phyloP scores from a whole-genome alignment of 2,888 invertebrate species.

The Cheilosia variabilis region DNA sequence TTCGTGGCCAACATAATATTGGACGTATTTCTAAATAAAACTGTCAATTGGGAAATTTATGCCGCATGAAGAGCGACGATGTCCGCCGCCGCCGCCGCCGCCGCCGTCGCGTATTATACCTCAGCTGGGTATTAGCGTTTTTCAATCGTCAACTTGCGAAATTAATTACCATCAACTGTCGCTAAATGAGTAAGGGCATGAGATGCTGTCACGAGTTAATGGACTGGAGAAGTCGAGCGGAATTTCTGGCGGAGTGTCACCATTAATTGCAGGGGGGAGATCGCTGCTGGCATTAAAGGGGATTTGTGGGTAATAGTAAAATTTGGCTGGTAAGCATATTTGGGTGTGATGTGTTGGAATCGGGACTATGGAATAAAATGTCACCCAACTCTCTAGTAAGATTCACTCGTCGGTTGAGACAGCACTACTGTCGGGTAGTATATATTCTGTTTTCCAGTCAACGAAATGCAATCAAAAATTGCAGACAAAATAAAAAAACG shows the following conservation, averaged over 20 bases:
- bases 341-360: too few relatives aligned
- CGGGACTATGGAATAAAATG: too few relatives aligned
- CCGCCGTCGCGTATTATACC: slow-evolving; percentile 18
- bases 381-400: too few relatives aligned
- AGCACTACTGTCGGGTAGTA: too few relatives aligned
- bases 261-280: not conserved
- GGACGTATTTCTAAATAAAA: slow-evolving; percentile 69
- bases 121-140: slow-evolving; percentile 60
- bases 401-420: too few relatives aligned
- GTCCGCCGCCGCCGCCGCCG: slow-evolving; percentile 16
- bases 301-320: not conserved
- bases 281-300: not conserved
- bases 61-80: slow-evolving; percentile 60
- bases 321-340: too few relatives aligned
- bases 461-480: too few relatives aligned
- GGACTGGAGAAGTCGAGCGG: not conserved
- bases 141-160: slow-evolving; percentile 66
- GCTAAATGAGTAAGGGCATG: slow-evolving; percentile 45
- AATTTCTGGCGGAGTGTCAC: not conserved
- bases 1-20: slow-evolving; percentile 57
- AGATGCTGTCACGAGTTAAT: slow-evolving; percentile 8
- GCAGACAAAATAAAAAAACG: too few relatives aligned
- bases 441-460: too few relatives aligned
- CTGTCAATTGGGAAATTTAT: slow-evolving; percentile 72
- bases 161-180: slow-evolving; percentile 65